These are phyloP conservation scores for Engraulis encrasicolus DNA, from an alignment of 2,113 vertebrate genomes.

Conservation along the genomic window DNA sequence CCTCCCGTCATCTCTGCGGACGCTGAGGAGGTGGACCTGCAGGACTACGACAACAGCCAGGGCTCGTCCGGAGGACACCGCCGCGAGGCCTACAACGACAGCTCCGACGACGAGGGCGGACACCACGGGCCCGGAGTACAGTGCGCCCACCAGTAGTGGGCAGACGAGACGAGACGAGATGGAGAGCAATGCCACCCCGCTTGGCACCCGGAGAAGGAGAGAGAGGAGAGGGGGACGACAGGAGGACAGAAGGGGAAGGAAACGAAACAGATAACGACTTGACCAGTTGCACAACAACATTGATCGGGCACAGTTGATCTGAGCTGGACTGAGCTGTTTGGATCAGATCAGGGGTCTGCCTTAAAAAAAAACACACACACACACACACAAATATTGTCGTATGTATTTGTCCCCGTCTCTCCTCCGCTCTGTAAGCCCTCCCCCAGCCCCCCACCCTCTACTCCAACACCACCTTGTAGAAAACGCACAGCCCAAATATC, in stretches of 20 bases:
- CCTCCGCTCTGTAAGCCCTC: too few relatives aligned
- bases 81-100: constrained; percentile 96
- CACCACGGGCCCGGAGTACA: constrained; percentile 96
- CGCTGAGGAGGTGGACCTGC: constrained; percentile 94
- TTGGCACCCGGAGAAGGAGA: constrained; percentile 25
- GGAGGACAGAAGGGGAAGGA: neutral
- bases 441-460: neutral
- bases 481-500: constrained; percentile 36
- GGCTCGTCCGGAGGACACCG: constrained; percentile 88
- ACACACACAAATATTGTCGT: constrained; percentile 30
- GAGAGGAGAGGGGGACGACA: neutral
- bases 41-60: constrained; percentile 90
- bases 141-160: constrained; percentile 92
- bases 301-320: constrained; percentile 36
- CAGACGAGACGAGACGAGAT: too few relatives aligned
- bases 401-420: constrained; percentile 6
- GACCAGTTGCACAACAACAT: constrained; percentile 51
- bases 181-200: neutral
- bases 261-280: constrained; percentile 23
- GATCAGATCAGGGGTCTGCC: constrained; percentile 49
- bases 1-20: constrained; percentile 87
- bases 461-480: constrained; percentile 37
- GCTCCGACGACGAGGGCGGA: constrained; percentile 94
- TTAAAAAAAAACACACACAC: too few relatives aligned
- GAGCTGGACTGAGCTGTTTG: too few relatives aligned